These are phyloP conservation scores for Nothobranchius furzeri DNA, from an alignment of 2,113 vertebrate genomes.

Conservation along the genomic window DNA sequence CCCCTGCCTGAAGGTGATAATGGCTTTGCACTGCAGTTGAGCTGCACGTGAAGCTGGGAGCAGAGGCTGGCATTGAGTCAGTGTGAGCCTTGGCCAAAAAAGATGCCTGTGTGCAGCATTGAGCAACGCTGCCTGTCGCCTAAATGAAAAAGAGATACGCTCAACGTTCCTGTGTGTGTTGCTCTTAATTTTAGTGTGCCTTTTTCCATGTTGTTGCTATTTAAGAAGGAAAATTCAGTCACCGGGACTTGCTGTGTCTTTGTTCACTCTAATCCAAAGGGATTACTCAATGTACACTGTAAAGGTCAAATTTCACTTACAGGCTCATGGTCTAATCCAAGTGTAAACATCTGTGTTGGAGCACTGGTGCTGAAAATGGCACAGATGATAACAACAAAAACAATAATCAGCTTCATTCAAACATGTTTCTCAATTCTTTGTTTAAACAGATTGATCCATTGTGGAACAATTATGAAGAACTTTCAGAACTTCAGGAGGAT, in stretches of 20 bases:
- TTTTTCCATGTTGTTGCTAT: conserved; percentile 1
- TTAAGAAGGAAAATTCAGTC: conserved; percentile 7
- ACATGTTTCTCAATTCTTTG: no score
- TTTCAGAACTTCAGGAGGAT: no score
- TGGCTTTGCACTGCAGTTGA: conserved; percentile 45
- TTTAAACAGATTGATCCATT: no score
- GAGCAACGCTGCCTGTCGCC: conserved; percentile 13
- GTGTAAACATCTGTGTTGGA: conserved; percentile 8
- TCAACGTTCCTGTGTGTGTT: not conserved
- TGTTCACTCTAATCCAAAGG: conserved; percentile 11
- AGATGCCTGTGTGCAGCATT: conserved; percentile 25
- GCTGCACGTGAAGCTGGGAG: conserved; percentile 26
- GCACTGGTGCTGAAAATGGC: not conserved
- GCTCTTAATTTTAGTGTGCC: conserved; percentile 16
- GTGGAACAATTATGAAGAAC: no score
- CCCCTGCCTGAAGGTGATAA: conserved; percentile 62
- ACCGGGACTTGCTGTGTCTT: conserved; percentile 6
- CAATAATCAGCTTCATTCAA: no score
- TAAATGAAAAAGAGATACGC: not conserved
- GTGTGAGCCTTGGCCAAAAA: conserved; percentile 21
- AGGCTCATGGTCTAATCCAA: conserved; percentile 22
- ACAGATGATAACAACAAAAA: no score
- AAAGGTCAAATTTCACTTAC: conserved; percentile 41
- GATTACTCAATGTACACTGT: not conserved
- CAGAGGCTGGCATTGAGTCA: conserved; percentile 26